phyloP scores from a whole-genome alignment of 2,888 invertebrate species.

The Gasteruption jaculator region DNA sequence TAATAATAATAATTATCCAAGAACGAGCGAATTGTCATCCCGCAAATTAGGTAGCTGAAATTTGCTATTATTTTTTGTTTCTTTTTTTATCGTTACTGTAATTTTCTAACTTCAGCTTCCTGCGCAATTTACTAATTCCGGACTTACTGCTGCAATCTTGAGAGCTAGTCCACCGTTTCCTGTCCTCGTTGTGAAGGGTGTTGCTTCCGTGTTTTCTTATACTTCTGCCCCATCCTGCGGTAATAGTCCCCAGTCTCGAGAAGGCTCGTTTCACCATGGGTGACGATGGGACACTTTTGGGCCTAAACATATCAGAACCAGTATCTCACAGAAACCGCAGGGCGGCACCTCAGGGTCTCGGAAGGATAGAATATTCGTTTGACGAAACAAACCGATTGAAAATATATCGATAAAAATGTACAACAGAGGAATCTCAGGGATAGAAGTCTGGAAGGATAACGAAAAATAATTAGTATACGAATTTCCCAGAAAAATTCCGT shows the following conservation, averaged over 20 bases:
- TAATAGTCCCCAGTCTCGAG: slow-evolving; percentile 84
- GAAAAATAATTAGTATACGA: too few species aligned
- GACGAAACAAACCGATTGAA: too few species aligned
- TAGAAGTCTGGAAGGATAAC: too few species aligned
- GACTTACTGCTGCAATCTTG: slow-evolving; percentile 86
- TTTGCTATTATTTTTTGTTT: slow-evolving; percentile 2
- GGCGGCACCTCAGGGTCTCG: slow-evolving; percentile 47
- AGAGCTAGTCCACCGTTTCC: slow-evolving; percentile 88
- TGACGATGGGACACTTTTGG: slow-evolving; percentile 90
- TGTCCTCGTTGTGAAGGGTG: slow-evolving; percentile 78
- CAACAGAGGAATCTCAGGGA: too few species aligned
- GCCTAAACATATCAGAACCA: slow-evolving; percentile 58
- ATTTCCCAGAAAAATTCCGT: too few species aligned
- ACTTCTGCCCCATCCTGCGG: slow-evolving; percentile 86
- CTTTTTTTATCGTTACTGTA: background rate
- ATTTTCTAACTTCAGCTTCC: slow-evolving; percentile 9
- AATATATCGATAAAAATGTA: too few species aligned
- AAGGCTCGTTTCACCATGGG: slow-evolving; percentile 92
- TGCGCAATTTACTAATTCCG: background rate
- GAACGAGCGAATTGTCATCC: slow-evolving; percentile 5
- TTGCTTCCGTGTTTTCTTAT: slow-evolving; percentile 79
- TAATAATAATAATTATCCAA: slow-evolving; percentile 18
- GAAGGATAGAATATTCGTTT: too few species aligned
- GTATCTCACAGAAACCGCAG: slow-evolving; percentile 50
- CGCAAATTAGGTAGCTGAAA: background rate